These are phyloP conservation scores for Heliconius himera DNA, from an alignment of 1,140 invertebrate genomes.

Conservation along the genomic window DNA sequence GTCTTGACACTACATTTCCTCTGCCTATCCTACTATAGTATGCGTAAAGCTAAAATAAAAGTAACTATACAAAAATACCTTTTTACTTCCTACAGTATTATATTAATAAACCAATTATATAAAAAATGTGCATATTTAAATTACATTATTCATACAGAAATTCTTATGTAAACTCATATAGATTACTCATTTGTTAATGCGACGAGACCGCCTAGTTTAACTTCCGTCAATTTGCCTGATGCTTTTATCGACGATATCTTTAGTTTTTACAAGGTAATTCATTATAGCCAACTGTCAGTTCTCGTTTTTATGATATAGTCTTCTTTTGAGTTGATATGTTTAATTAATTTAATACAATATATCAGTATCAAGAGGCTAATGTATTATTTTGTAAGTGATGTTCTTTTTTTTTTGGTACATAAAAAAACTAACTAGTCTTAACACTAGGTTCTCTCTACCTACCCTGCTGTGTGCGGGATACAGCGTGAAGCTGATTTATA, in stretches of 20 bases:
- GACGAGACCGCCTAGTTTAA: conserved; percentile 24
- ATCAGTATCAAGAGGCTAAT: not conserved
- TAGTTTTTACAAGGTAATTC: conserved; percentile 33
- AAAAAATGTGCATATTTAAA: not conserved
- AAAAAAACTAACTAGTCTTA: too few species aligned
- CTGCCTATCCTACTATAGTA: too few species aligned
- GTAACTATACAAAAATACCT: too few species aligned
- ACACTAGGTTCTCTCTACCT: too few species aligned
- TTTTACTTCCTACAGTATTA: too few species aligned
- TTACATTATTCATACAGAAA: too few species aligned
- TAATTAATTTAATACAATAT: not conserved
- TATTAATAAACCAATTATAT: not conserved
- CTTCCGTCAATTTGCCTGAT: conserved; percentile 35
- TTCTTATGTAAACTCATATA: conserved; percentile 46
- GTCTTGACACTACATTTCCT: not conserved
- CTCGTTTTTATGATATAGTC: not conserved
- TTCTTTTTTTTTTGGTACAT: too few species aligned
- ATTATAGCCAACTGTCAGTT: conserved; percentile 7
- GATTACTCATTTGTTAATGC: conserved; percentile 67
- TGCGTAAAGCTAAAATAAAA: too few species aligned
- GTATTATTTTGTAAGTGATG: too few species aligned
- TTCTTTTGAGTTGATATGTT: not conserved
- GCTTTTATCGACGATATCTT: conserved; percentile 21
- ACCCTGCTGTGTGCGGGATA: too few species aligned
- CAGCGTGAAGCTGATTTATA: too few species aligned